Base-by-base conservation (phyloP, 2,888 invertebrate genomes). In the Sturmia bella region DNA sequence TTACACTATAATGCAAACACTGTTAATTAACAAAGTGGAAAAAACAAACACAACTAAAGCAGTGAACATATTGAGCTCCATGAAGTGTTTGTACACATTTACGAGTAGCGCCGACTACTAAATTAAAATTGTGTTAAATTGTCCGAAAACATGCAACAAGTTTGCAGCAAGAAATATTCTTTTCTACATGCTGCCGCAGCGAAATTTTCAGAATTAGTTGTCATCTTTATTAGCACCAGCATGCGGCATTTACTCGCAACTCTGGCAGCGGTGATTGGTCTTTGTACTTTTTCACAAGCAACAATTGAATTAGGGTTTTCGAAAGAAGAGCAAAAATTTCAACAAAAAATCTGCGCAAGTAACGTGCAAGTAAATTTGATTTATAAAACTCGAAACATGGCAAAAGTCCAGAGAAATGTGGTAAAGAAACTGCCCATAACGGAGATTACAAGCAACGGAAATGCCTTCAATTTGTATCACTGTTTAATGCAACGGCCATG, bases 341-440 rank as follows among this genome's bases (percentile, higher is more conserved):
- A 80, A 11, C 37, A 54, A 19, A 77, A 75, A 70, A 81, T 82
- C 6, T 85, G 84, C 19, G 21, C 68, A 27, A 75, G 83, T 15
- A 48, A 57, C n/a, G 69, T 80, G 7, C 50, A 77, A 21, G 50
- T 79, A 6, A 73, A 83, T 59, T 72, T 79, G 19, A 39, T 84
- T 4, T 84, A 83, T 69, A 45, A 45, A 15, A 56, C 50, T 37
- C 37, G 17, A 13, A 1, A 9, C 9, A 17, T 24, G n/a, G 43
- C 54, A 21, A 24, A 48, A 32, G 4, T 11, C 27, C 2, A n/a
- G 3, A n/a, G 6, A 32, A 32, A 32, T 32, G 7, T 7, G 9
- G 5, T 32, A 7, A 32, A 32, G 9, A 3, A 11, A n/a, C 9
- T 15, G n/a, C 11, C 19, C 12, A 1, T 3, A 4, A 9, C 1